These are phyloP conservation scores for Tetrapedia diversipes DNA, from an alignment of 2,888 invertebrate genomes.

Conservation along the genomic window DNA sequence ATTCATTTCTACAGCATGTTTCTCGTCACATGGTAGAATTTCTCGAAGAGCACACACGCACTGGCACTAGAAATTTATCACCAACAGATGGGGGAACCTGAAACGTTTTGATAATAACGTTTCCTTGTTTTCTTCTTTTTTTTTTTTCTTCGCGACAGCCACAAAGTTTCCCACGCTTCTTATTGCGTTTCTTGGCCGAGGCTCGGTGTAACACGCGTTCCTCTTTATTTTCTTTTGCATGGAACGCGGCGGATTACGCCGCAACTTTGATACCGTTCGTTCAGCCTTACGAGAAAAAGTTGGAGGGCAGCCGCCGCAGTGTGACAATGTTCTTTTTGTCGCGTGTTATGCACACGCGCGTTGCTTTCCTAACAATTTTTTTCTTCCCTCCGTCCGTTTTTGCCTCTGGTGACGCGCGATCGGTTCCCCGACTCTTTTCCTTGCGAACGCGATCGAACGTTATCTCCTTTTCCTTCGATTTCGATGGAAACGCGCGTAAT, in stretches of 20 bases:
- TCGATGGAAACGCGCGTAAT: too few relatives aligned
- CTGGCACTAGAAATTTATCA: neutral
- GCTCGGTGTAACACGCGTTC: neutral
- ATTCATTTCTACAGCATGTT: too few relatives aligned
- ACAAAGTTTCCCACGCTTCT: neutral
- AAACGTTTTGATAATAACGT: neutral
- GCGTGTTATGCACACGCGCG: neutral
- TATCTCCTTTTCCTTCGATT: too few relatives aligned
- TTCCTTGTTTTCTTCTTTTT: neutral
- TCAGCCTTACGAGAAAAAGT: conserved; percentile 15
- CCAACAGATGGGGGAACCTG: neutral
- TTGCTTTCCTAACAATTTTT: neutral
- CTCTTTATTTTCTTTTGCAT: neutral
- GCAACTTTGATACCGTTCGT: conserved; percentile 22
- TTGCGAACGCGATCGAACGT: neutral
- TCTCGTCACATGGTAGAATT: too few relatives aligned
- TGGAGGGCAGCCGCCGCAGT: neutral
- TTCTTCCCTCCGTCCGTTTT: neutral
- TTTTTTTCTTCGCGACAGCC: neutral
- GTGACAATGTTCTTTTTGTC: conserved; percentile 22
- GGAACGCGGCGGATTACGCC: neutral
- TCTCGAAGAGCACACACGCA: neutral
- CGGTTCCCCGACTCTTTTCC: too few relatives aligned
- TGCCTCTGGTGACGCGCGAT: neutral
- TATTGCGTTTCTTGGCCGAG: neutral